Conservation (phyloP, 2,888 invertebrate genomes). For the Griposia aprilina region DNA sequence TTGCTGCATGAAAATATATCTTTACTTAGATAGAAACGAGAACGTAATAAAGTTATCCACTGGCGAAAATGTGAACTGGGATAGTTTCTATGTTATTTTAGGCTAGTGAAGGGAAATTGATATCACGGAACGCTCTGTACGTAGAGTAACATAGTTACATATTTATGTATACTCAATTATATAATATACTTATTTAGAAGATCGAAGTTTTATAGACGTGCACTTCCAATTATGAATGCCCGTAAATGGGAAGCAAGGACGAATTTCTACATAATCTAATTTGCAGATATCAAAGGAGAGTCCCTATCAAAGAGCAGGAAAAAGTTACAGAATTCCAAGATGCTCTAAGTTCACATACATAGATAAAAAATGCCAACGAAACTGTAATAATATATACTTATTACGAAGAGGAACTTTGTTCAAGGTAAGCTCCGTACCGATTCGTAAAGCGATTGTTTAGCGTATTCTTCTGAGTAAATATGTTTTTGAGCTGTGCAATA, state of each 20-base stretch:
- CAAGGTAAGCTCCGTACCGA: slow-evolving; percentile 6
- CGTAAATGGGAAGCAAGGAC: slow-evolving; percentile 16
- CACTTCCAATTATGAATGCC: slow-evolving; percentile 1
- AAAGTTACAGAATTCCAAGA: slow-evolving; percentile 46
- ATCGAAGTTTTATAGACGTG: slow-evolving; percentile 13
- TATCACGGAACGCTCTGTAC: slow-evolving; percentile 9
- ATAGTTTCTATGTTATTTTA: slow-evolving; percentile 33
- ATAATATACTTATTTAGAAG: not conserved
- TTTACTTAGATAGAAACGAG: not conserved
- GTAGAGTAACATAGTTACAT: not conserved
- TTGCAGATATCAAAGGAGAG: slow-evolving; percentile 54
- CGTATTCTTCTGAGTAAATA: not conserved
- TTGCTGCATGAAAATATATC: slow-evolving; percentile 1
- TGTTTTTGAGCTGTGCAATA: not conserved
- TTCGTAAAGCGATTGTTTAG: slow-evolving; percentile 13
- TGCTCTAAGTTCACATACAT: slow-evolving; percentile 34
- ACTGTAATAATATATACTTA: slow-evolving; percentile 24
- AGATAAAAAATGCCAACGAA: not conserved
- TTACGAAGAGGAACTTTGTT: slow-evolving; percentile 38
- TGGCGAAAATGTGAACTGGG: slow-evolving; percentile 15
- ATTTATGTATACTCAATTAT: not conserved
- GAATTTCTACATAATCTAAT: slow-evolving; percentile 59
- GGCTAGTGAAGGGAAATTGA: slow-evolving; percentile 23
- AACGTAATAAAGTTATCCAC: slow-evolving; percentile 19
- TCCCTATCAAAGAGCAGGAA: slow-evolving; percentile 49